Evolutionary conservation across 2,797 vertebrate genomes (phyloP).

Genomic region (Enteromius anoplus): DNA sequence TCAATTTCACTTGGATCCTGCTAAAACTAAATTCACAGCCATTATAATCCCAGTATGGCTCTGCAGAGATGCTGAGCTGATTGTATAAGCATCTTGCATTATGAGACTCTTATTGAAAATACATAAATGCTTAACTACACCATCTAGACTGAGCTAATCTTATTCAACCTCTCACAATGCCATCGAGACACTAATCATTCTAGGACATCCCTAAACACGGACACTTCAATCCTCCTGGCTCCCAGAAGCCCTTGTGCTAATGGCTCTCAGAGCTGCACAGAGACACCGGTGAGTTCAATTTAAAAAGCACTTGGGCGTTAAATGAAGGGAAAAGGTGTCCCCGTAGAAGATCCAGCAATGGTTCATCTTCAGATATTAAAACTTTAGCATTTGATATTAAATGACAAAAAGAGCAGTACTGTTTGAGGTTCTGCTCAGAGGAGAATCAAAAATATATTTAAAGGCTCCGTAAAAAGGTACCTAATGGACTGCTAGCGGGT

Average conservation of each 20-base stretch:
- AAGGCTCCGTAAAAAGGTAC: background rate
- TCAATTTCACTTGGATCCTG: background rate
- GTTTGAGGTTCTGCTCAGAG: background rate
- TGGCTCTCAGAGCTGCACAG: conserved; percentile 27
- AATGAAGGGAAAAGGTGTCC: conserved; percentile 33
- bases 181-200: conserved; percentile 39
- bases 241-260: conserved; percentile 41
- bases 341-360: conserved; percentile 6
- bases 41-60: background rate
- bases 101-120: conserved; percentile 1
- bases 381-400: conserved; percentile 23
- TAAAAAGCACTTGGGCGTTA: conserved; percentile 48
- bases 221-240: conserved; percentile 20
- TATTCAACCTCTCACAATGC: conserved; percentile 20
- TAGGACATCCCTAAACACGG: conserved; percentile 42
- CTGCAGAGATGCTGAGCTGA: background rate
- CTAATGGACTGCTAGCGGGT: background rate
- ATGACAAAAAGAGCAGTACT: background rate
- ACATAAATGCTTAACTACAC: conserved; percentile 18
- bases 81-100: conserved; percentile 6
- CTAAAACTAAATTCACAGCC: background rate
- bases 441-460: background rate
- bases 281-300: conserved; percentile 45
- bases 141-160: background rate
- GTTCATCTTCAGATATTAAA: conserved; percentile 28